Evolutionary conservation across 2,888 invertebrate genomes (phyloP), one percentile per base, ranked within the genome.

Genomic region (Busseola fusca): DNA sequence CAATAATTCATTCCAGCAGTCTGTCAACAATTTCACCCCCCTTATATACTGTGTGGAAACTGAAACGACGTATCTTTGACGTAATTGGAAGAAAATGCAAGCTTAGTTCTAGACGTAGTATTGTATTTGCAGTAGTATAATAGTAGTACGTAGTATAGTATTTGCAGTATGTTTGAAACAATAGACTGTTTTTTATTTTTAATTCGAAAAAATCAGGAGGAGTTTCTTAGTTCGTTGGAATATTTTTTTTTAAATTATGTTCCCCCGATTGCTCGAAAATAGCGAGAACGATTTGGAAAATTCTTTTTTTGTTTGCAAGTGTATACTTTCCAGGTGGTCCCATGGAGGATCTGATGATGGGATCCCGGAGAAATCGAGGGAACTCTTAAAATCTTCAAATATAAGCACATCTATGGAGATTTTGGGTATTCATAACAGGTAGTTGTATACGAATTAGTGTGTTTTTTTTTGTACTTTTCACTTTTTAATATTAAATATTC

Each of bases 1-100:
- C 86, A 86, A 87, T 89, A 82, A 88, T 84, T 89, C 86, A 89
- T 87, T 85, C 78, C 73, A 74, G 78, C 76, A 67, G 81, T 76
- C 82, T 85, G 89, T 86, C 85, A 87, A 86, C 88, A 84, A 81
- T 82, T 84, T 72, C 74, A 76, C 78, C 74, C 34, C 62, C 69
- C 50, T 72, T 82, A 69, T 52, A 42, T 45, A 60, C 4, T 16
- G 3, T 34, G 25, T 21, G n/a, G 34, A 52, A 80, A 78, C 78
- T 64, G 37, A 58, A 77, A 67, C 48, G 57, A 21, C 45, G 52
- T 72, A 72, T 56, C 18, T 63, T 65, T 60, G 16, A 48, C n/a
- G 27, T 64, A 52, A 57, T 78, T 76, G 59, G 16, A 62, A 40
- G 40, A 16, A 57, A 52, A 76, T 57, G 12, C 4, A 16, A 57